Evolutionary conservation across 2,113 vertebrate species (phyloP), one percentile per base, ranked within the genome.

Genomic region (Empidonax traillii): DNA sequence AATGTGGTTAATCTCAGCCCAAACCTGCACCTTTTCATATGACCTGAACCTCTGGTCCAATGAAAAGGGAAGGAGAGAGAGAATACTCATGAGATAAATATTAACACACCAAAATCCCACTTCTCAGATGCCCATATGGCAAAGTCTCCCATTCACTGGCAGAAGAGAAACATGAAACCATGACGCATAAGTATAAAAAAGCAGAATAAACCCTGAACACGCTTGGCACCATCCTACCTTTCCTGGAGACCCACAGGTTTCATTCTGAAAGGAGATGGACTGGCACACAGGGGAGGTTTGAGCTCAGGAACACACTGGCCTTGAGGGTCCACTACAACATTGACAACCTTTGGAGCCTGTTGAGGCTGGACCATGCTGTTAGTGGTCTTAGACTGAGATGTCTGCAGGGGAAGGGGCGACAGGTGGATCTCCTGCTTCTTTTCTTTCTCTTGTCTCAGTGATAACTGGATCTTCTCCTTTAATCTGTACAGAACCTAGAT

Each of bases 251-350:
- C 98, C 15, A 99, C 98, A 39, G 99, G 96, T 97, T 99, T 99
- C 99, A 99, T 99, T 98, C 97, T 99, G 98, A 99, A 99, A 71
- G 99, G 99, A 51, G 99, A 99, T 4, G 98, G 99, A 83, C 97
- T 98, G 87, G 96, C 97, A 73, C 98, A 97, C 56, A 95, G 43
- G 44, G 98, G 94, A 85, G 98, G 98, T 96, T 98, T 99, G 68
- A 98, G 94, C 93, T 99, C 99, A 96, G 98, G 96, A 77, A 96
- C 62, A 68, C 97, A 96, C 37, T 94, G 98, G 69, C 98, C 97
- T 97, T 98, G 98, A 30, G 98, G 87, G 68, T 98, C 98, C 74
- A 98, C 96, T 35, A 97, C 91, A 30, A 98, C 97, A 75, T 67
- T 98, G 89, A 98, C 97, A 89, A 98, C 89, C 91, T 97, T 97